Evolutionary conservation across 2,113 vertebrate genomes (phyloP).

Genomic region (Melozone crissalis): DNA sequence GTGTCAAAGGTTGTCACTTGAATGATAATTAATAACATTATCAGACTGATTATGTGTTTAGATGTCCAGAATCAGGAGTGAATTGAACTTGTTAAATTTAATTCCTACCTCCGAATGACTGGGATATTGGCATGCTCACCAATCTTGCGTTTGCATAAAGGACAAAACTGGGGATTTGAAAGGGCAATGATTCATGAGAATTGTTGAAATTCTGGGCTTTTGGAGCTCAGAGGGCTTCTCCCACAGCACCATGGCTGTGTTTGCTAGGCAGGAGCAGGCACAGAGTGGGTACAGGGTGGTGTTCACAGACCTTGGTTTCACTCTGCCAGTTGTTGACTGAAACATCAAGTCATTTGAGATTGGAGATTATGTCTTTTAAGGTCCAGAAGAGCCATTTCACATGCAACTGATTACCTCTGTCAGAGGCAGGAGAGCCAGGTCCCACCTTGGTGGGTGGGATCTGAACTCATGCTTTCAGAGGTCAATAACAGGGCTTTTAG

Average conservation of each 20-base stretch:
- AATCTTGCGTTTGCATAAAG: conserved; percentile 18
- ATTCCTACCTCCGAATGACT: conserved; percentile 49
- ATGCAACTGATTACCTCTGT: conserved; percentile 82
- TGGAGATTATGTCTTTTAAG: conserved; percentile 69
- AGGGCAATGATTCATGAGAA: conserved; percentile 34
- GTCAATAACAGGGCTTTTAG: conserved; percentile 74
- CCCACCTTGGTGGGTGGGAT: conserved; percentile 79
- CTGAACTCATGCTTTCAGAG: conserved; percentile 73
- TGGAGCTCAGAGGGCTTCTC: neutral
- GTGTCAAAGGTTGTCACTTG: conserved; percentile 68
- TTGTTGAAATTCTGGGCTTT: conserved; percentile 46
- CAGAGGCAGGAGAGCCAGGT: conserved; percentile 65
- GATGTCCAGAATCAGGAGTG: conserved; percentile 68
- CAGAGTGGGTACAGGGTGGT: neutral
- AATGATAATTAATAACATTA: conserved; percentile 74
- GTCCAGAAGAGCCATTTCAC: conserved; percentile 73
- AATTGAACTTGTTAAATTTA: conserved; percentile 71
- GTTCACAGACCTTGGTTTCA: conserved; percentile 26
- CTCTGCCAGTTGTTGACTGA: conserved; percentile 19
- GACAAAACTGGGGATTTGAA: conserved; percentile 48
- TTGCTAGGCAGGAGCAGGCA: neutral
- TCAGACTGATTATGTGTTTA: conserved; percentile 68
- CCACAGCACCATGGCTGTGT: neutral
- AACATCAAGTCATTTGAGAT: conserved; percentile 30
- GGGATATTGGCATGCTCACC: neutral